Conservation (phyloP, 2,888 invertebrate genomes). For the Pilophorus perplexus region DNA sequence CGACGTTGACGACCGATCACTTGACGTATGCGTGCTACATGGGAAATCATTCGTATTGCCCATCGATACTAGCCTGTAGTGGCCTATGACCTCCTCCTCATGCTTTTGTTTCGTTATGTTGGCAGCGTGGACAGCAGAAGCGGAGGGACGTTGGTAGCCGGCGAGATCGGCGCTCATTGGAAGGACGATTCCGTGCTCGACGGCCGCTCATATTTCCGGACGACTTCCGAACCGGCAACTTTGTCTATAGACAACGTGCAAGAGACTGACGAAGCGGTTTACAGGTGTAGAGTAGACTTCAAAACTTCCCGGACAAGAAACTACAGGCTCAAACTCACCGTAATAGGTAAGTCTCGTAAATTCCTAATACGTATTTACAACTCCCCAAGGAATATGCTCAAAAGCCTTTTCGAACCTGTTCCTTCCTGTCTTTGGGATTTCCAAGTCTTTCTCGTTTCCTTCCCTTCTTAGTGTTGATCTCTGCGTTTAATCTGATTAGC, state of each 20-base stretch:
- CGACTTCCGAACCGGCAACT: constrained; percentile 66
- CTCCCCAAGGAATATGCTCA: background rate
- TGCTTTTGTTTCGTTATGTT: too few relatives aligned
- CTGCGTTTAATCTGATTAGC: constrained; percentile 7
- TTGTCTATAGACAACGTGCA: constrained; percentile 65
- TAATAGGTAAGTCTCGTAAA: constrained; percentile 64
- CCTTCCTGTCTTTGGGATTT: background rate
- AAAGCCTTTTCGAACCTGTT: background rate
- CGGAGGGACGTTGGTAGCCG: too few relatives aligned
- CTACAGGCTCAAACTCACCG: constrained; percentile 67
- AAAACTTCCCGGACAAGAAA: constrained; percentile 75
- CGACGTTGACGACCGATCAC: too few relatives aligned
- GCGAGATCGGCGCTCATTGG: constrained; percentile 68
- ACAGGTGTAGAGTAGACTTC: constrained; percentile 79
- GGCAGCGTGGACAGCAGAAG: constrained; percentile 70
- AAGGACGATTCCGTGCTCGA: constrained; percentile 64
- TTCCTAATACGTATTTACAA: background rate
- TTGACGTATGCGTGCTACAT: too few relatives aligned
- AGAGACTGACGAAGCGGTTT: constrained; percentile 70
- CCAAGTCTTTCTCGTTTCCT: background rate
- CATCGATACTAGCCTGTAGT: too few relatives aligned
- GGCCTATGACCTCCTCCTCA: too few relatives aligned
- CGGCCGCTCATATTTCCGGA: constrained; percentile 67
- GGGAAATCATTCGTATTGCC: too few relatives aligned
- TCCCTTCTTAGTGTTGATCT: background rate